These are phyloP conservation scores for Hydrotaea cyrtoneurina DNA, from an alignment of 2,888 invertebrate genomes.

Conservation along the genomic window DNA sequence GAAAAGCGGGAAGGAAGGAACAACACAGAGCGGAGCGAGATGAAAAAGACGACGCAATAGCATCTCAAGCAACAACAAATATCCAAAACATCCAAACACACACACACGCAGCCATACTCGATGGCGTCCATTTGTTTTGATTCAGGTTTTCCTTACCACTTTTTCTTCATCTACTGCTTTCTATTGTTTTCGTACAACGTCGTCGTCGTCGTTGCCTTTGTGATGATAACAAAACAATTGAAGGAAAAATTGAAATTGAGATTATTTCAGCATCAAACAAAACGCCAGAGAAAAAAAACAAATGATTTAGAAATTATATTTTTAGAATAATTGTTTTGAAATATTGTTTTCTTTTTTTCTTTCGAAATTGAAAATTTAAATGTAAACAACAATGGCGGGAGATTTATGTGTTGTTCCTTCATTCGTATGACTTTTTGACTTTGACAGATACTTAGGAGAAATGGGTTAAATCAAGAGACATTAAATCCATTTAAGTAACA, in stretches of 20 bases:
- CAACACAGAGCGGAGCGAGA: neutral
- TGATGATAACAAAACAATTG: conserved; percentile 19
- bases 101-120: neutral
- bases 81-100: neutral
- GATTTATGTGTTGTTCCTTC: neutral
- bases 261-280: neutral
- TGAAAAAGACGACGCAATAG: conserved; percentile 19
- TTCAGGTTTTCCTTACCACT: conserved; percentile 34
- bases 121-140: conserved; percentile 48
- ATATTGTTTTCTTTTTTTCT: neutral
- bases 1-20: too few relatives aligned
- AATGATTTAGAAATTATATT: conserved; percentile 20
- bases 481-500: too few relatives aligned
- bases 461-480: too few relatives aligned
- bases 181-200: neutral
- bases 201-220: neutral
- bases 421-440: neutral
- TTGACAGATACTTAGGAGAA: too few relatives aligned
- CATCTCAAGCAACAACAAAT: neutral
- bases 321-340: conserved; percentile 15
- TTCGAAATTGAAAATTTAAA: neutral
- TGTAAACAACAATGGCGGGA: neutral
- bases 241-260: neutral
- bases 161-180: neutral
- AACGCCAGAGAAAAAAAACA: neutral